phyloP scores from a whole-genome alignment of 1,140 invertebrate genomes.

The Zaprionus camerounensis region DNA sequence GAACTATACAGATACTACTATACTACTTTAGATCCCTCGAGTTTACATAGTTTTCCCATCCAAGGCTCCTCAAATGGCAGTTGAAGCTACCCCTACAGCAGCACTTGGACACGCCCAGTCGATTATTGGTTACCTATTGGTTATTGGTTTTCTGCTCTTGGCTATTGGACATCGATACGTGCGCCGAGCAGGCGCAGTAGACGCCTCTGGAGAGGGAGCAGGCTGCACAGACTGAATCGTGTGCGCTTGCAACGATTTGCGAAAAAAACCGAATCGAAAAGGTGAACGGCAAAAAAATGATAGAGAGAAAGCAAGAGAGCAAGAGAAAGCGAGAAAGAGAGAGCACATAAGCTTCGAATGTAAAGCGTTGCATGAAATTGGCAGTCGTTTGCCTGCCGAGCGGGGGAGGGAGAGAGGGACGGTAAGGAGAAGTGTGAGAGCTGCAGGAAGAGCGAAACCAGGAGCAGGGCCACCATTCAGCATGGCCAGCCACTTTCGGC shows the following conservation, averaged over 20 bases:
- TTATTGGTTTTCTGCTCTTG: slow-evolving; percentile 44
- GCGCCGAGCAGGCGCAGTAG: slow-evolving; percentile 69
- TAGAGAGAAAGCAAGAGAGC: background rate
- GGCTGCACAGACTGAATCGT: slow-evolving; percentile 7
- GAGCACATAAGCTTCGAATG: slow-evolving; percentile 39
- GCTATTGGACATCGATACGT: slow-evolving; percentile 30
- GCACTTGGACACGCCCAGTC: slow-evolving; percentile 26
- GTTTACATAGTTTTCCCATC: too few relatives aligned
- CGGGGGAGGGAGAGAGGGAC: background rate
- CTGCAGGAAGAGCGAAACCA: background rate
- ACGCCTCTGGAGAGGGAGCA: slow-evolving; percentile 11
- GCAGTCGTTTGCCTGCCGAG: slow-evolving; percentile 46
- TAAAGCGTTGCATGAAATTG: slow-evolving; percentile 69
- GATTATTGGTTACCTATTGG: slow-evolving; percentile 58
- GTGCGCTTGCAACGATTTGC: background rate
- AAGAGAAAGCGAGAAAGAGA: background rate
- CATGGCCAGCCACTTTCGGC: slow-evolving; percentile 28
- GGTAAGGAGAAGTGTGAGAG: background rate
- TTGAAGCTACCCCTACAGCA: slow-evolving; percentile 51
- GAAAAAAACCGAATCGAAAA: background rate
- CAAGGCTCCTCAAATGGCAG: background rate
- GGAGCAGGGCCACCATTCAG: slow-evolving; percentile 5
- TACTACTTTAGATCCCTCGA: too few relatives aligned
- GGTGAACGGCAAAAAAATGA: background rate
- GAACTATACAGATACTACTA: too few relatives aligned